Percentiles rank a stretch among this genome's conserved stretches.
These are phyloP conservation scores for Agelas oroides DNA, from an alignment of 37 sponge, comb jelly and placozoan genomes.

Conservation along the genomic window DNA sequence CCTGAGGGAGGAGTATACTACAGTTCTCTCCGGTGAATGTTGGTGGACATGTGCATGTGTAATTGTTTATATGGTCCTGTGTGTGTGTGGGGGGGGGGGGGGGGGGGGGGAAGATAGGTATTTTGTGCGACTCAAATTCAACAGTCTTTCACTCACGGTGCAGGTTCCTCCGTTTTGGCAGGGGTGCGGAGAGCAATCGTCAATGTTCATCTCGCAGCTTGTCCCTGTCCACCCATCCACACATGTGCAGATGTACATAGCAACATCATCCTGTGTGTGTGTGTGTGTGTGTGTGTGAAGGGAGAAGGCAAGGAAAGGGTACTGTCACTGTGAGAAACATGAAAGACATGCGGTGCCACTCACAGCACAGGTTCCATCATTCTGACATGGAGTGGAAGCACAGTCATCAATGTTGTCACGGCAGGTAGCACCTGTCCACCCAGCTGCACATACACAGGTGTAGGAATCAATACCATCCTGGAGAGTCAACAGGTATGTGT, in stretches of 20 bases:
- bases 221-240: constrained; percentile 18
- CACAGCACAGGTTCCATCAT: constrained; percentile 31
- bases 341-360: not conserved
- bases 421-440: constrained; percentile 4
- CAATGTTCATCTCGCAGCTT: constrained; percentile 16
- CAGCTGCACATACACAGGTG: constrained; percentile 20
- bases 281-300: no score
- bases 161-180: constrained; percentile 11
- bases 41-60: constrained; percentile 14
- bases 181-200: constrained; percentile 21
- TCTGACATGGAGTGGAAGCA: constrained; percentile 3
- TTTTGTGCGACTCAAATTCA: not conserved
- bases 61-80: constrained; percentile 18
- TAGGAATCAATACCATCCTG: constrained; percentile 17
- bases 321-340: not conserved
- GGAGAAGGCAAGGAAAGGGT: not conserved
- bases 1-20: no score
- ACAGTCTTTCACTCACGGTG: not conserved
- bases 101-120: no score
- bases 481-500: not conserved
- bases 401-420: constrained; percentile 20
- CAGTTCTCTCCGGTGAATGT: constrained; percentile 23
- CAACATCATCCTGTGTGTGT: not conserved
- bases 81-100: no score
- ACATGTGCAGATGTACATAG: constrained; percentile 48